These are phyloP conservation scores for Bicyclus anynana DNA, from an alignment of 1,140 invertebrate genomes.

Conservation along the genomic window DNA sequence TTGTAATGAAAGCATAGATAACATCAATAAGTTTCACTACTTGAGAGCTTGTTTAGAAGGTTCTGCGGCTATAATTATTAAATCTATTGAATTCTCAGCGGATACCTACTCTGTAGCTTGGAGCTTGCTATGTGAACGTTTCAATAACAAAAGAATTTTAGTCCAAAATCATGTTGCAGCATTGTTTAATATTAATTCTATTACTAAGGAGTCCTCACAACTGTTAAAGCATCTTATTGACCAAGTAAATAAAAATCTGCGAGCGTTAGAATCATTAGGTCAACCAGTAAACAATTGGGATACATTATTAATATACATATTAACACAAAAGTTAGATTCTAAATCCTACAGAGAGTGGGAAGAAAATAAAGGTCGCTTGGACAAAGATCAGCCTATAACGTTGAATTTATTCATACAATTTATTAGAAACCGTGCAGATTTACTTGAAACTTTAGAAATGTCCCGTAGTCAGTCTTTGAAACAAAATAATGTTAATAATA, in stretches of 20 bases:
- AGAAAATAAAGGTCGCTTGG: neutral
- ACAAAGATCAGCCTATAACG: neutral
- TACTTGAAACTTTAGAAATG: slow-evolving; percentile 16
- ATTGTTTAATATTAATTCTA: slow-evolving; percentile 23
- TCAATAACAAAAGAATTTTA: slow-evolving; percentile 29
- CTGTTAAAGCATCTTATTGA: slow-evolving; percentile 18
- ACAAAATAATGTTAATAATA: too few relatives aligned
- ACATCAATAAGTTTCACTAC: slow-evolving; percentile 33
- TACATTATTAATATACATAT: slow-evolving; percentile 27
- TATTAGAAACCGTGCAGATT: slow-evolving; percentile 7
- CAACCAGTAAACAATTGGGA: slow-evolving; percentile 26
- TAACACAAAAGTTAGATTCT: slow-evolving; percentile 22
- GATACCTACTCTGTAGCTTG: slow-evolving; percentile 33
- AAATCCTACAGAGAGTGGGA: slow-evolving; percentile 24
- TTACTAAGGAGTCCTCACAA: slow-evolving; percentile 23
- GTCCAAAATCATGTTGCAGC: slow-evolving; percentile 28
- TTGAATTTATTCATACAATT: slow-evolving; percentile 5
- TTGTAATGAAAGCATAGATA: slow-evolving; percentile 16
- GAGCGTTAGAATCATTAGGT: slow-evolving; percentile 22
- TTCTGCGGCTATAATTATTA: slow-evolving; percentile 19
- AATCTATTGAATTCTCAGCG: slow-evolving; percentile 20
- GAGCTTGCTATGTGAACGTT: slow-evolving; percentile 29
- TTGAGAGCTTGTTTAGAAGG: slow-evolving; percentile 24
- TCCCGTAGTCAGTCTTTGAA: too few relatives aligned
- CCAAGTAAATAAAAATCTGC: slow-evolving; percentile 23